Percentiles rank a stretch among this genome's conserved stretches.
Conservation (phyloP, 2,888 invertebrate species). For the Cancer borealis region DNA sequence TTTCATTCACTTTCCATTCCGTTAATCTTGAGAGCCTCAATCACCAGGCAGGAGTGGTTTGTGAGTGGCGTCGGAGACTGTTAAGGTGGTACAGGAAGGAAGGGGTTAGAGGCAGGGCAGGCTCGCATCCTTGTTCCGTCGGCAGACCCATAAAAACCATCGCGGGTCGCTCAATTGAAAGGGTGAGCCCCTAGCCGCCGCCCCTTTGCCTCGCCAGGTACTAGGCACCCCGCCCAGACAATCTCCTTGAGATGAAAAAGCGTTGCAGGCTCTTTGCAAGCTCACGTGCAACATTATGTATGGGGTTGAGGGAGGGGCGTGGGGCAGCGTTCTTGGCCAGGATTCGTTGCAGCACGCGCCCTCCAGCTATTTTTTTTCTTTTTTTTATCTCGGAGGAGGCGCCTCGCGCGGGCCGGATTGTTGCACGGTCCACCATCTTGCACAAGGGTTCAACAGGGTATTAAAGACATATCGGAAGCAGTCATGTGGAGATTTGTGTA, state of each 20-base stretch:
- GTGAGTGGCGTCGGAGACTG: neutral
- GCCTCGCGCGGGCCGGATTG: constrained; percentile 53
- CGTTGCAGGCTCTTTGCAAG: constrained; percentile 61
- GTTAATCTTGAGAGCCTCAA: neutral
- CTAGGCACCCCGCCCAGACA: constrained; percentile 10
- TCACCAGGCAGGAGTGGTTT: neutral
- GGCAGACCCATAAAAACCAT: constrained; percentile 31
- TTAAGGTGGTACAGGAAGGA: neutral
- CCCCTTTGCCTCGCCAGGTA: constrained; percentile 54
- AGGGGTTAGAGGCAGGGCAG: neutral
- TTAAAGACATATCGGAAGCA: neutral
- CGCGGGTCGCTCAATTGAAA: constrained; percentile 23
- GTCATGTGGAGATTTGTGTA: neutral
- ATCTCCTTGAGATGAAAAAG: constrained; percentile 48
- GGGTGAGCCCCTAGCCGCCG: neutral
- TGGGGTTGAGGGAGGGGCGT: constrained; percentile 44
- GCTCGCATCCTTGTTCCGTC: neutral
- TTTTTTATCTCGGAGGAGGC: neutral
- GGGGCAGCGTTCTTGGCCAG: constrained; percentile 30
- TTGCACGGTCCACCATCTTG: constrained; percentile 31
- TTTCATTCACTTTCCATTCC: neutral
- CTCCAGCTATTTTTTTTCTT: constrained; percentile 35
- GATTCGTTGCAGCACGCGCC: constrained; percentile 59
- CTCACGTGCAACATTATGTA: constrained; percentile 62
- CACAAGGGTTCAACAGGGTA: neutral